Evolutionary conservation across 2,113 vertebrate species (phyloP).

Genomic region (Condylura cristata): DNA sequence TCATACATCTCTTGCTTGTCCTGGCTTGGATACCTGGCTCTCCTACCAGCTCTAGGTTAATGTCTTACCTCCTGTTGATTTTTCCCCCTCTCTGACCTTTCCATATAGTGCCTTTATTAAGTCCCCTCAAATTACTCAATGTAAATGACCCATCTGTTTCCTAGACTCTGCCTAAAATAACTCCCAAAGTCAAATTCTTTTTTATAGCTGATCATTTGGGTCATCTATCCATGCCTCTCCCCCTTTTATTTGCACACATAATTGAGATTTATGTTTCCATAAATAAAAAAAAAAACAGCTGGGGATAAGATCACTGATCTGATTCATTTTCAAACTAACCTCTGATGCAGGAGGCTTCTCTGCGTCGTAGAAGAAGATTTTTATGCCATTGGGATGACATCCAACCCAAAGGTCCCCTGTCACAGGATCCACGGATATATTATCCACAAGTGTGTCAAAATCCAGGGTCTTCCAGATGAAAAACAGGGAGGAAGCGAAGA

Average conservation of each 20-base stretch:
- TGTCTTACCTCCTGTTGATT: not conserved
- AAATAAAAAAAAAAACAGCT: not conserved
- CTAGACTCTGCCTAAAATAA: not conserved
- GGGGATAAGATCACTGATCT: not conserved
- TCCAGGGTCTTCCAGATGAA: conserved; percentile 83
- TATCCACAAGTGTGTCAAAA: conserved; percentile 90
- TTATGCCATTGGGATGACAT: conserved; percentile 91
- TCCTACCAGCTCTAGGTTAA: too few relatives aligned
- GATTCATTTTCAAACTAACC: conserved; percentile 85
- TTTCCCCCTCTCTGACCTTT: not conserved
- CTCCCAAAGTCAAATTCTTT: not conserved
- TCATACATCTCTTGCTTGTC: not conserved
- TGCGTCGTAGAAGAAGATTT: conserved; percentile 76
- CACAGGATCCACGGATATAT: conserved; percentile 90
- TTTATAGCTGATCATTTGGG: not conserved
- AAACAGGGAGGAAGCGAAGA: not conserved
- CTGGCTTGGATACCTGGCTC: not conserved
- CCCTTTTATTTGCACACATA: not conserved
- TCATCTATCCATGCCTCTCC: not conserved
- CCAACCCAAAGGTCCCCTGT: conserved; percentile 95
- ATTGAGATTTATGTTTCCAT: conserved; percentile 32
- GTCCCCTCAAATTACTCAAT: not conserved
- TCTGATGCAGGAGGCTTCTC: conserved; percentile 91
- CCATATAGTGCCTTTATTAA: not conserved
- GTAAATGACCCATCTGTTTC: not conserved